A percentile compares a stretch with the other conserved stretches of the same genome.
Evolutionary conservation across 23 tunicate species (phyloP).

Genomic region (Styela plicata): DNA sequence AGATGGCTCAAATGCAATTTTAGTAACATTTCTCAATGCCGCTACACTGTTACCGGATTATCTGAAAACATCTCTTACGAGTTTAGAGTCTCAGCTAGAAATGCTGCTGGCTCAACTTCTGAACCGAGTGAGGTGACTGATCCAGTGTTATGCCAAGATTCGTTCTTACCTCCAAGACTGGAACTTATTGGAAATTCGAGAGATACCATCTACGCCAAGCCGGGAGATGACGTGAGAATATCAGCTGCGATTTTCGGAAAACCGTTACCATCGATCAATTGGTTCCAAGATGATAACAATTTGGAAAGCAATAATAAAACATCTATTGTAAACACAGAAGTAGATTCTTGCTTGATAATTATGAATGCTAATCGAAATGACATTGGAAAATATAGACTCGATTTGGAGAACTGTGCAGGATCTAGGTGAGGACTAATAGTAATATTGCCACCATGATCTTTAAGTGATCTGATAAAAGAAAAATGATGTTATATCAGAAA

Average conservation of each 20-base stretch:
- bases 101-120: slow-evolving; percentile 94
- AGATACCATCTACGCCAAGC: slow-evolving; percentile 58
- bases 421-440: too few relatives aligned
- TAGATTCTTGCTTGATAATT: slow-evolving; percentile 37
- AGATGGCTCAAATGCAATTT: slow-evolving; percentile 89
- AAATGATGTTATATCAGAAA: too few relatives aligned
- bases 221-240: slow-evolving; percentile 63
- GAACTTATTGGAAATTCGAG: slow-evolving; percentile 62
- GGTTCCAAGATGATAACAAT: slow-evolving; percentile 47
- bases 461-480: too few relatives aligned
- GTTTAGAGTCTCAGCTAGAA: slow-evolving; percentile 87
- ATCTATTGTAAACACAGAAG: slow-evolving; percentile 24
- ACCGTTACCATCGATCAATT: slow-evolving; percentile 69
- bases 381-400: slow-evolving; percentile 70
- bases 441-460: too few relatives aligned
- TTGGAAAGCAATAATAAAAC: slow-evolving; percentile 57
- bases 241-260: slow-evolving; percentile 73
- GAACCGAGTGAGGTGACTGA: slow-evolving; percentile 68
- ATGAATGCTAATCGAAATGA: slow-evolving; percentile 69
- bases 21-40: slow-evolving; percentile 64
- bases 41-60: slow-evolving; percentile 75
- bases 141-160: slow-evolving; percentile 65
- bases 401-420: slow-evolving; percentile 68
- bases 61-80: slow-evolving; percentile 70
- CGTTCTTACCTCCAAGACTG: slow-evolving; percentile 51